These are phyloP conservation scores for Heteromormyrus szaboi DNA, from an alignment of 2,797 vertebrate species.

Conservation along the genomic window DNA sequence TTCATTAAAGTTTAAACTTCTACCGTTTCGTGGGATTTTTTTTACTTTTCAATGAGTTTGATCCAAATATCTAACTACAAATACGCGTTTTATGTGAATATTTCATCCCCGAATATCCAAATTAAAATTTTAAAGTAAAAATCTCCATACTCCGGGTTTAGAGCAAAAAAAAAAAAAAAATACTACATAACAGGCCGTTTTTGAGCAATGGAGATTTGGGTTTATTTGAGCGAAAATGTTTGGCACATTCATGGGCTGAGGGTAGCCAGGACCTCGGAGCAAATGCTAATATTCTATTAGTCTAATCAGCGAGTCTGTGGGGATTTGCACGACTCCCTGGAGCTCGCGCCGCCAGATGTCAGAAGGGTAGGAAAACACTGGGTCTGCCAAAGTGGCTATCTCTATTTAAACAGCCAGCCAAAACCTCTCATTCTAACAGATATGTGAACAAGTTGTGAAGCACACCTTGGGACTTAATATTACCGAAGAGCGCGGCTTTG, in stretches of 20 bases:
- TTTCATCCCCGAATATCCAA: neutral
- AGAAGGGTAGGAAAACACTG: conserved; percentile 67
- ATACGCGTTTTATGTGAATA: conserved; percentile 22
- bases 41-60: conserved; percentile 52
- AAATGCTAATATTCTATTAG: conserved; percentile 86
- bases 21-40: conserved; percentile 67
- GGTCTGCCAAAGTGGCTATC: conserved; percentile 62
- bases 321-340: conserved; percentile 63
- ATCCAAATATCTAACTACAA: neutral
- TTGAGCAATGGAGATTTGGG: neutral
- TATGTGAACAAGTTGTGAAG: conserved; percentile 59
- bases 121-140: neutral
- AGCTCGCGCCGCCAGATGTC: conserved; percentile 64
- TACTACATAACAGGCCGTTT: neutral
- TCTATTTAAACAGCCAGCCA: conserved; percentile 66
- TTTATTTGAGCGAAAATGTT: conserved; percentile 14
- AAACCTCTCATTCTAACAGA: conserved; percentile 44
- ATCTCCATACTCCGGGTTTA: neutral
- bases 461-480: conserved; percentile 37
- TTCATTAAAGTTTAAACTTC: conserved; percentile 89
- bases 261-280: conserved; percentile 71
- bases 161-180: neutral
- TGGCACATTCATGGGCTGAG: conserved; percentile 48
- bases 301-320: conserved; percentile 72
- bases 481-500: conserved; percentile 9